A percentile compares a stretch with the other conserved stretches of the same genome.
Conservation (phyloP, 2,113 vertebrate species). For the Gobiocypris rarus region DNA sequence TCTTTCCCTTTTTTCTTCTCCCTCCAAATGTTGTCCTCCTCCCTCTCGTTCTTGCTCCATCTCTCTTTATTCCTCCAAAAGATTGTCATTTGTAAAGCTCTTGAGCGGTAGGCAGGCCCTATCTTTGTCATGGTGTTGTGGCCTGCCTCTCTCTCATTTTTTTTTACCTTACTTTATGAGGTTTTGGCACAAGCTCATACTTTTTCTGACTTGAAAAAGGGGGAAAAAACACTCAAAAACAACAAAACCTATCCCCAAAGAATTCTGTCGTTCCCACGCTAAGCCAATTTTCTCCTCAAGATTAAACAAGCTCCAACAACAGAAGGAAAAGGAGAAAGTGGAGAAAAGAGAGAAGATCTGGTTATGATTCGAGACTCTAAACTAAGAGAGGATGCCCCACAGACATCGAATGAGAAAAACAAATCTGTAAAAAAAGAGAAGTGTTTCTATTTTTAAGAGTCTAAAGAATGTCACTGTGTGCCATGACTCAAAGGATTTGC, state of each 20-base stretch:
- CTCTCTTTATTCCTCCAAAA: slow-evolving; percentile 62
- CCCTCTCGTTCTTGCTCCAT: slow-evolving; percentile 61
- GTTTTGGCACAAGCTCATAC: slow-evolving; percentile 74
- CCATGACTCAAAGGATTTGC: slow-evolving; percentile 76
- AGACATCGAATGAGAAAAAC: slow-evolving; percentile 73
- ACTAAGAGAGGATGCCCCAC: slow-evolving; percentile 75
- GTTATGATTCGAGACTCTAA: slow-evolving; percentile 73
- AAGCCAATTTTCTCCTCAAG: slow-evolving; percentile 75
- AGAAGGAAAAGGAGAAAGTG: slow-evolving; percentile 57
- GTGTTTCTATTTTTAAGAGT: slow-evolving; percentile 80
- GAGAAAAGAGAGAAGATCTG: slow-evolving; percentile 65
- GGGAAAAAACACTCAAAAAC: slow-evolving; percentile 67
- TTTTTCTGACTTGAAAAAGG: slow-evolving; percentile 64
- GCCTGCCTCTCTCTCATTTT: slow-evolving; percentile 67
- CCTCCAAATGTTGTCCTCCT: slow-evolving; percentile 61
- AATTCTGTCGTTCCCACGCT: slow-evolving; percentile 76
- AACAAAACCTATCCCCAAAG: slow-evolving; percentile 70
- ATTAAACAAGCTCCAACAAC: slow-evolving; percentile 76
- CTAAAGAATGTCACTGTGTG: slow-evolving; percentile 75
- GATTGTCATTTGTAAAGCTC: slow-evolving; percentile 78
- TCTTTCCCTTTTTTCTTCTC: slow-evolving; percentile 66
- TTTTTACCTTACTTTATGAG: slow-evolving; percentile 75
- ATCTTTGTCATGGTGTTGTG: slow-evolving; percentile 77
- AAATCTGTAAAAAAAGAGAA: slow-evolving; percentile 69
- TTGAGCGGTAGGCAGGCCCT: slow-evolving; percentile 72